These are phyloP conservation scores for Ichneumoninae sp. DNA, from an alignment of 2,888 invertebrate species.

Conservation along the genomic window DNA sequence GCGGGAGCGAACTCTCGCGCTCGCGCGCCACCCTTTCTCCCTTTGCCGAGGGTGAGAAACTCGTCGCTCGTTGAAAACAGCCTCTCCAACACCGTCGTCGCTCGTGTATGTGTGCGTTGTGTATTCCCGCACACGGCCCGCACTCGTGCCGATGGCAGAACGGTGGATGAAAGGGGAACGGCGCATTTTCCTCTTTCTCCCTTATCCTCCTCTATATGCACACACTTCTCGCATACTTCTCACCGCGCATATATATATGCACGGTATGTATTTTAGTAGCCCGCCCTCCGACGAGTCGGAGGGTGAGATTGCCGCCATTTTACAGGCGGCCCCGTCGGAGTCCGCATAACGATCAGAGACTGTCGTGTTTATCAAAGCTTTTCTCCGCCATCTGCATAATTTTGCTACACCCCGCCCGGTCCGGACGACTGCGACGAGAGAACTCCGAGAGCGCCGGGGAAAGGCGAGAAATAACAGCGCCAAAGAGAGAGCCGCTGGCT, in stretches of 20 bases:
- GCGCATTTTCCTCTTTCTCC: constrained; percentile 58
- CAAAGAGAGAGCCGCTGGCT: constrained; percentile 55
- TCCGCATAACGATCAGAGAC: constrained; percentile 85
- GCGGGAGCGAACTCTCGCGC: constrained; percentile 71
- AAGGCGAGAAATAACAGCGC: constrained; percentile 61
- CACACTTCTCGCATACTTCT: constrained; percentile 37
- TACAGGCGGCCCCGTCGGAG: constrained; percentile 79
- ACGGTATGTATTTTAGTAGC: constrained; percentile 47
- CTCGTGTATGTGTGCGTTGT: constrained; percentile 16
- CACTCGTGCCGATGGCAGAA: constrained; percentile 55
- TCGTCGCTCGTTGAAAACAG: constrained; percentile 52
- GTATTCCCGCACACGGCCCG: constrained; percentile 40
- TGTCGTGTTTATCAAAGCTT: constrained; percentile 84
- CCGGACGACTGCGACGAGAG: constrained; percentile 43
- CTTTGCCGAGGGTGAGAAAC: constrained; percentile 54
- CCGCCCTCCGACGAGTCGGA: constrained; percentile 72
- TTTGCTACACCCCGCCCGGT: constrained; percentile 78
- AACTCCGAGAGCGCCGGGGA: constrained; percentile 7
- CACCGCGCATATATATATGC: constrained; percentile 24
- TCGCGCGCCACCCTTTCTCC: constrained; percentile 48
- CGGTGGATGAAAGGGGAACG: constrained; percentile 66
- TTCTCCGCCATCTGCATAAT: constrained; percentile 84
- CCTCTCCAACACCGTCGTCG: constrained; percentile 50
- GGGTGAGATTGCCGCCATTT: constrained; percentile 84
- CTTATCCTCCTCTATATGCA: constrained; percentile 43